Conservation (phyloP, 2,888 invertebrate species). For the Cinara cedri region DNA sequence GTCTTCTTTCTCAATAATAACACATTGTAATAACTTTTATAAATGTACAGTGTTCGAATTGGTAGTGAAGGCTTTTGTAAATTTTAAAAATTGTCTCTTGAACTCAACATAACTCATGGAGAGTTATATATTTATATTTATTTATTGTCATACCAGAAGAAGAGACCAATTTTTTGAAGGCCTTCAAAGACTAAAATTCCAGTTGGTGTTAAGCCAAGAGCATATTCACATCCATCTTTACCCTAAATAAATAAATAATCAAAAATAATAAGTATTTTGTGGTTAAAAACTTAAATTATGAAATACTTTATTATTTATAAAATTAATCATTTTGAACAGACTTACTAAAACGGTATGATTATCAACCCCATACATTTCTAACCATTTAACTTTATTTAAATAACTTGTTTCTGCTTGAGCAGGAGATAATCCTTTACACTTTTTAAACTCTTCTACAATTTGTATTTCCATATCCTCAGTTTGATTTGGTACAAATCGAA, state of each 20-base stretch:
- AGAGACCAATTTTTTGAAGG: conserved; percentile 93
- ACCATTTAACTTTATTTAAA: conserved; percentile 94
- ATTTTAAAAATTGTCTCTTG: too few relatives aligned
- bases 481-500: conserved; percentile 95
- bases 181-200: conserved; percentile 98
- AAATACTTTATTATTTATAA: not conserved
- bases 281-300: not conserved
- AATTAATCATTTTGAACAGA: not conserved
- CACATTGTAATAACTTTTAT: too few relatives aligned
- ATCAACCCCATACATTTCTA: conserved; percentile 99
- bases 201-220: conserved; percentile 94
- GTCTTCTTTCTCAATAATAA: too few relatives aligned
- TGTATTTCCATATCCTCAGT: conserved; percentile 95
- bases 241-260: conserved; percentile 65
- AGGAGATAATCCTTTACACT: conserved; percentile 83
- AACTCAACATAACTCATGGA: too few relatives aligned
- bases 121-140: not conserved
- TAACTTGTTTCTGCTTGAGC: conserved; percentile 95
- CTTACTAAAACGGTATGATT: conserved; percentile 91
- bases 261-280: conserved; percentile 12
- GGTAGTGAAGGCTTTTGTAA: too few relatives aligned
- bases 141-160: conserved; percentile 76
- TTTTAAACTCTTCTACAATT: conserved; percentile 90
- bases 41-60: too few relatives aligned
- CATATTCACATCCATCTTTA: conserved; percentile 95